These are phyloP conservation scores for Limnothrissa miodon DNA, from an alignment of 2,113 vertebrate species.

Conservation along the genomic window DNA sequence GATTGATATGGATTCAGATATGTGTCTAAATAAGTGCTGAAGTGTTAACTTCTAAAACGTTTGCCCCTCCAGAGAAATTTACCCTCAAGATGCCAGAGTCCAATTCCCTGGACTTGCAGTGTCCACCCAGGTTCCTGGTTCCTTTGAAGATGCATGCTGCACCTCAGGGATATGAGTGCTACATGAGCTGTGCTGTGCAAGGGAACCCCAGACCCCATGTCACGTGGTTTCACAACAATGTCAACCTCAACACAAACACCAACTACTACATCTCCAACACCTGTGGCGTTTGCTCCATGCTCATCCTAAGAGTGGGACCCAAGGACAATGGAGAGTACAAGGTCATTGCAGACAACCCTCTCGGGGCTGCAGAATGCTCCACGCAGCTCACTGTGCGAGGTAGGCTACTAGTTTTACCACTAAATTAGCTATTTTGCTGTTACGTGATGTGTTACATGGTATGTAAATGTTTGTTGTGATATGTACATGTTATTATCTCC, in stretches of 20 bases:
- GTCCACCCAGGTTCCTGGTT: constrained; percentile 75
- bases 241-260: constrained; percentile 72
- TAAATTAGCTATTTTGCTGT: not conserved
- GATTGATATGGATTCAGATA: not conserved
- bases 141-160: constrained; percentile 74
- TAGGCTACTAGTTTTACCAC: constrained; percentile 44
- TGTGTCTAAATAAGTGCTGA: not conserved
- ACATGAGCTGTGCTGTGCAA: constrained; percentile 82
- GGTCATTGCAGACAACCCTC: constrained; percentile 72
- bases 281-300: constrained; percentile 83
- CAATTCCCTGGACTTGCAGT: constrained; percentile 62
- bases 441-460: too few relatives aligned
- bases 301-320: constrained; percentile 70
- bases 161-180: constrained; percentile 77
- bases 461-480: too few relatives aligned
- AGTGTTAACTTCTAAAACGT: constrained; percentile 13
- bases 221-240: constrained; percentile 78
- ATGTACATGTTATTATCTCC: too few relatives aligned
- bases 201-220: constrained; percentile 77
- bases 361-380: constrained; percentile 70
- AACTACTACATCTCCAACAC: constrained; percentile 75
- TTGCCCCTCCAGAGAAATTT: constrained; percentile 65
- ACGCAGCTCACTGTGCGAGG: constrained; percentile 79
- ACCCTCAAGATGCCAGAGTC: constrained; percentile 52
- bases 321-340: constrained; percentile 77